Evolutionary conservation across 1,140 invertebrate species (phyloP).

Genomic region (Euborellia annulipes): DNA sequence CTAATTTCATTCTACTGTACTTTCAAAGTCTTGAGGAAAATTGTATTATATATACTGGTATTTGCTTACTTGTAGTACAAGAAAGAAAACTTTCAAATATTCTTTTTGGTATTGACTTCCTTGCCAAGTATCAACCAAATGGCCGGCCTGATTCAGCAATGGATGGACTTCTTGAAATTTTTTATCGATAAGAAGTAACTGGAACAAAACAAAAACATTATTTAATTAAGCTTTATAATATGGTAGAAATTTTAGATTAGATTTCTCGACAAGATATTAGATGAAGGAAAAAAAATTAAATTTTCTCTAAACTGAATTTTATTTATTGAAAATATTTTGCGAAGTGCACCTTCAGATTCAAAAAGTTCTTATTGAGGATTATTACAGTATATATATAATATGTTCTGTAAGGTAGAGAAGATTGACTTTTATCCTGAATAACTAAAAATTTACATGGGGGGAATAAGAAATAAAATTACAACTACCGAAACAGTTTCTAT

Average conservation of each 20-base stretch:
- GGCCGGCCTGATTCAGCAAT: slow-evolving; percentile 67
- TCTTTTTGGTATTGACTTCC: slow-evolving; percentile 84
- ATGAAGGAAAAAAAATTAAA: slow-evolving; percentile 3
- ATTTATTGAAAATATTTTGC: too few species aligned
- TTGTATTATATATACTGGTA: too few species aligned
- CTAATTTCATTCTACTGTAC: background rate
- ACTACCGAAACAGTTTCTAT: too few species aligned
- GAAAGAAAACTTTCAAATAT: slow-evolving; percentile 88
- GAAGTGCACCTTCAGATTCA: too few species aligned
- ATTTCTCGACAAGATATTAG: too few species aligned
- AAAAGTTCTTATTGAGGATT: too few species aligned
- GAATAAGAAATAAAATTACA: too few species aligned
- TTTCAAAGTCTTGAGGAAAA: background rate
- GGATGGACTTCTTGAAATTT: slow-evolving; percentile 80
- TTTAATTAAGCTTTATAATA: slow-evolving; percentile 7
- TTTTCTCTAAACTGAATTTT: too few species aligned
- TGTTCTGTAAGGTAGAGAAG: too few species aligned
- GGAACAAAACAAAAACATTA: slow-evolving; percentile 26
- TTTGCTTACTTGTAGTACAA: slow-evolving; percentile 73
- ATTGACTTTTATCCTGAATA: too few species aligned
- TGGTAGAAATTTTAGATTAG: slow-evolving; percentile 3
- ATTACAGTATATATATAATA: too few species aligned
- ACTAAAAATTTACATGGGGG: too few species aligned
- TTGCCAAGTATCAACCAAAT: slow-evolving; percentile 77
- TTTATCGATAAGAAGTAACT: slow-evolving; percentile 81